These are phyloP conservation scores for Artibeus lituratus DNA, from an alignment of 2,797 vertebrate species.

Conservation along the genomic window DNA sequence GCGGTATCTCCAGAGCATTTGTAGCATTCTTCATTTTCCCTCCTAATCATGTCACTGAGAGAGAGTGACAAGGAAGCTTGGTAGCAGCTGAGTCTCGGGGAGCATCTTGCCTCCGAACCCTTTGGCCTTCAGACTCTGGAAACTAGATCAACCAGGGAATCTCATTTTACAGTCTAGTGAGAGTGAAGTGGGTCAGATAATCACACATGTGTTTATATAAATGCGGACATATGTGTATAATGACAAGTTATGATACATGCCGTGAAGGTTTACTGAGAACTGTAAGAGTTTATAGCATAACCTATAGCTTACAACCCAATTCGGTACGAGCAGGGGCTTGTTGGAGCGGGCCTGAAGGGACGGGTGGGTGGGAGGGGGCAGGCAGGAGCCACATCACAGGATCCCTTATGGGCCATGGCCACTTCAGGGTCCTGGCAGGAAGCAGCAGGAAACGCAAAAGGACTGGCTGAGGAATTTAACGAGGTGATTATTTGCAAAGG, in stretches of 20 bases:
- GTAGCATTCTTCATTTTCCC: constrained; percentile 15
- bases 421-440: neutral
- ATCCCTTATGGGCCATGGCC: neutral
- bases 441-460: neutral
- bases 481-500: neutral
- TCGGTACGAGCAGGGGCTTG: neutral
- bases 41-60: neutral
- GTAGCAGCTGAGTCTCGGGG: neutral
- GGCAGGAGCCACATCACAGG: neutral
- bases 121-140: constrained; percentile 14
- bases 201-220: neutral
- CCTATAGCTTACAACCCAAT: neutral
- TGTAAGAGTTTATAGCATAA: neutral
- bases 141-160: constrained; percentile 30
- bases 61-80: neutral
- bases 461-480: neutral
- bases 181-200: neutral
- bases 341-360: neutral
- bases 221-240: neutral
- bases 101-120: constrained; percentile 1
- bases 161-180: constrained; percentile 19
- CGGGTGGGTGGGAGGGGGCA: neutral
- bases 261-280: neutral
- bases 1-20: constrained; percentile 45
- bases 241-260: neutral